Percentiles rank a stretch among this genome's conserved stretches.
These are phyloP conservation scores for Tineola bisselliella DNA, from an alignment of 2,888 invertebrate species.

Conservation along the genomic window DNA sequence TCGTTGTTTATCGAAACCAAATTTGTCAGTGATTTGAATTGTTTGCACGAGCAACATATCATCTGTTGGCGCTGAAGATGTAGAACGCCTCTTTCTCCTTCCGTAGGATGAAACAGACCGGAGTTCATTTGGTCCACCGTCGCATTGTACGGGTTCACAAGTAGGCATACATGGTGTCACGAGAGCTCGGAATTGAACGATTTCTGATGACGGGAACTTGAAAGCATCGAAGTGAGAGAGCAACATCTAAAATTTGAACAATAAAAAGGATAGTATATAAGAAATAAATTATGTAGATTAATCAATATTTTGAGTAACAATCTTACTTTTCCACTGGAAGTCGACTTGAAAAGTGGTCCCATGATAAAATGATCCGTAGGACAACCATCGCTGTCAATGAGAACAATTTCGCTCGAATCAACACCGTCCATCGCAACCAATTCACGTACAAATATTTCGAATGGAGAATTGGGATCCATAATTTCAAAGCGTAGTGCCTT, in stretches of 20 bases:
- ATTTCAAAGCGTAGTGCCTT: conserved; percentile 89
- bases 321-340: conserved; percentile 79
- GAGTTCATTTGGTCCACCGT: conserved; percentile 84
- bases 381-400: conserved; percentile 91
- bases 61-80: conserved; percentile 69
- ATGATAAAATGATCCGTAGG: conserved; percentile 94
- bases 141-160: conserved; percentile 92
- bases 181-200: conserved; percentile 94
- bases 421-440: conserved; percentile 94
- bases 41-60: conserved; percentile 89
- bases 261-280: not conserved
- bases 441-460: conserved; percentile 94
- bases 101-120: conserved; percentile 87
- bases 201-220: conserved; percentile 95
- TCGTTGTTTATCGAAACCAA: conserved; percentile 81
- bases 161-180: conserved; percentile 94
- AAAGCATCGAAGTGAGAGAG: conserved; percentile 94
- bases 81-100: conserved; percentile 79
- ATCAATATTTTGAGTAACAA: conserved; percentile 15
- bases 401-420: conserved; percentile 90
- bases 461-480: conserved; percentile 90
- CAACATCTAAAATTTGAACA: conserved; percentile 71
- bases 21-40: conserved; percentile 92
- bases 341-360: conserved; percentile 89
- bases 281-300: not conserved